Base-by-base conservation (phyloP, 2,888 invertebrate genomes). In the Nasonia oneida region DNA sequence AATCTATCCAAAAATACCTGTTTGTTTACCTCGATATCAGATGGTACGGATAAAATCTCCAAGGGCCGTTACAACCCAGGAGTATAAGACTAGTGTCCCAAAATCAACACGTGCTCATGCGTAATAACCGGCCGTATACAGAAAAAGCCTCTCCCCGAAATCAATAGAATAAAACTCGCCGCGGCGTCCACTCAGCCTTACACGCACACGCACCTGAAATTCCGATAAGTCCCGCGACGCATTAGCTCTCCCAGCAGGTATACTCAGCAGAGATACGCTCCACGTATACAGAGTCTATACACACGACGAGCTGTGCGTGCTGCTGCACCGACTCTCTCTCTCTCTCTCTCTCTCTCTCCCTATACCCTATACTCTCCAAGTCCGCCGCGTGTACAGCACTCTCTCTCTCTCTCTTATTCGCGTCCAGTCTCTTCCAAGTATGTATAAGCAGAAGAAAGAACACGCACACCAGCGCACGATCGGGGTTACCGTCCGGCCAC, bases 401-500 rank as follows among this genome's bases (percentile, higher is more conserved):
- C 57, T 57, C 57, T 57, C 57, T 18, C 57, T 18, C 42, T 47
- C 42, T 5, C 42, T 57, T 5, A n/a, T 15, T 18, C 39, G 37
- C 6, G 71, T 18, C 39, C 71, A 42, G 18, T 39, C 71, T 37
- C 39, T 71, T 42, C 57, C 18, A 53, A 53, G 53, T 61, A 6
- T 57, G n/a, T 57, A n/a, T 29, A 61, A n/a, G 6, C n/a, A 15
- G n/a, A 23, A n/a, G 57, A 61, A 61, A 61, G n/a, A 61, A 6
- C 10, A 15, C 42, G 23, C 42, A 39, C 39, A 29, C 39, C 18
- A 12, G n/a, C 23, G n/a, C 50, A 8, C 37, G 79, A 76, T 71
- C 71, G 77, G 71, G 83, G 83, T 77, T 83, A 83, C n/a, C 76
- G 76, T 83, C 76, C 83, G 70, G 23, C 70, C 76, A 3, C 3